These are phyloP conservation scores for Petaurus breviceps DNA, from an alignment of 2,113 vertebrate species.

Conservation along the genomic window DNA sequence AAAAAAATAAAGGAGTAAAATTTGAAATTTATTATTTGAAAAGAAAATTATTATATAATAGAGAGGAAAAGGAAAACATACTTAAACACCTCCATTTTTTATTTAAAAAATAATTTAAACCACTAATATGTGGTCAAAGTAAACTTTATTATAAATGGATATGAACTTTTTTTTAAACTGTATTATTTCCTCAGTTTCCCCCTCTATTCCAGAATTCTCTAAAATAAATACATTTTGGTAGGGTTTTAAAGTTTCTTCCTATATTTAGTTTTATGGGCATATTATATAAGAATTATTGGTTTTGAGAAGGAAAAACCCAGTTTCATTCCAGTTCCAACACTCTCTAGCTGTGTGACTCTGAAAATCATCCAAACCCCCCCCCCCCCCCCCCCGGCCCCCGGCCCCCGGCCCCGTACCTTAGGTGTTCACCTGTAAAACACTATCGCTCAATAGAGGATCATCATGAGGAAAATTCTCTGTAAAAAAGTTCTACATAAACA, in stretches of 20 bases:
- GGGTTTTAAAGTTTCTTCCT: background rate
- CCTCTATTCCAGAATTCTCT: background rate
- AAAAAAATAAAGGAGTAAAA: background rate
- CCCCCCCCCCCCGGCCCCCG: no score
- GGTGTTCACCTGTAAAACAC: no score
- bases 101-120: background rate
- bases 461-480: no score
- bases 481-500: background rate
- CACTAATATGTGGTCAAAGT: background rate
- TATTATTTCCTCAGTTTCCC: background rate
- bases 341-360: background rate
- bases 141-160: background rate
- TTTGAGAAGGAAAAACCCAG: background rate
- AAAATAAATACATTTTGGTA: background rate
- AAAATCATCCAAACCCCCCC: background rate
- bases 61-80: background rate
- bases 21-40: background rate
- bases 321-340: background rate
- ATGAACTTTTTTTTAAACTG: background rate
- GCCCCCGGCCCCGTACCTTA: no score
- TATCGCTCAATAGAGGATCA: no score
- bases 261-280: background rate
- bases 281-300: background rate
- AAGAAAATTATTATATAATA: background rate
- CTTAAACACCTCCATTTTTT: background rate